Base-by-base conservation (phyloP, 2,888 invertebrate genomes). In the Chaetoderma sp. region DNA sequence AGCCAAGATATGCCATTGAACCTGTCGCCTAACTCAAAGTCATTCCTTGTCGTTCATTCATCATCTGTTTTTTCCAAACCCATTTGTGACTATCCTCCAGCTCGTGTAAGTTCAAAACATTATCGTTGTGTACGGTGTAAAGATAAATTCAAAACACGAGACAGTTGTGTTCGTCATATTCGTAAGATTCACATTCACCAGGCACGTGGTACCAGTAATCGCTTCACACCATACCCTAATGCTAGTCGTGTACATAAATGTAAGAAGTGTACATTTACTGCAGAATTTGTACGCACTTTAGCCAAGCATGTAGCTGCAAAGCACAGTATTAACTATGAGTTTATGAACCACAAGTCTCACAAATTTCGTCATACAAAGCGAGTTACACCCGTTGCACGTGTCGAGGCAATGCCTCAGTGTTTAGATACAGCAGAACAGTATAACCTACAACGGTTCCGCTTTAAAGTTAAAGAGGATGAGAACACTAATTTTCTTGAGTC, bases 401-500 rank as follows among this genome's bases (percentile, higher is more conserved):
- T 49, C 55, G 36, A 44, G 33, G 52, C 44, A 39, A 18, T 42
- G 32, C 18, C 55, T 39, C 33, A 60, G 23, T 30, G 44, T 21
- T 32, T 36, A 18, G 33, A 21, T 63, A 25, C 45, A 78, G 55
- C 73, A 86, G 45, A 56, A 52, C 60, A 59, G 42, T 65, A 67
- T 50, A 66, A 68, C 55, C 28, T n/a, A 44, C 63, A 55, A 45
- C 59, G 33, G 45, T 10, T 10, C 18, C 18, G 54, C n/a, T 32
- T 18, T 4, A 25, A n/a, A 39, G 10, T 39, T n/a, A 92, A 79
- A 60, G 74, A 66, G 49, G 67, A 67, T 57, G 68, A 67, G 1
- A 70, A 72, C 67, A 86, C 84, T 69, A 91, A 92, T 86, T 93
- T 96, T 88, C 92, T 94, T 83, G 94, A 96, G 75, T 94, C 96